These are phyloP conservation scores for Mesorhabditis belari DNA, from an alignment of 2,888 invertebrate species.

Conservation along the genomic window DNA sequence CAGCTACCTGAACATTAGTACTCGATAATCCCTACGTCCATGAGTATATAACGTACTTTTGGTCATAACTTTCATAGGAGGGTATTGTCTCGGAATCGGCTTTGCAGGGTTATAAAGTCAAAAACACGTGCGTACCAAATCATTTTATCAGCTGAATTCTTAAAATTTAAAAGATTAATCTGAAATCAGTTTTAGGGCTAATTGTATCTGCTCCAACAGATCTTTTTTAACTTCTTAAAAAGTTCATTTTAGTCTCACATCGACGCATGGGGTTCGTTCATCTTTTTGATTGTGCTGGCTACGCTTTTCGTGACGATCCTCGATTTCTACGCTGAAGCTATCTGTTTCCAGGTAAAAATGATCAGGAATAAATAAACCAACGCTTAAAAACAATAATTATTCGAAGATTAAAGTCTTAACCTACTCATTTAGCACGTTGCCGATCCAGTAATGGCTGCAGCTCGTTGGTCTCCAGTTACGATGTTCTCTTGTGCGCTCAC, in stretches of 20 bases:
- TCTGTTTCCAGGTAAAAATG: conserved; percentile 42
- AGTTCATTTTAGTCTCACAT: background rate
- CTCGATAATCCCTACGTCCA: too few relatives aligned
- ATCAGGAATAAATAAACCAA: background rate
- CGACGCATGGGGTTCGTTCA: background rate
- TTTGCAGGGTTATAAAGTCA: too few relatives aligned
- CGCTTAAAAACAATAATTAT: background rate
- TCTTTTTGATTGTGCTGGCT: conserved; percentile 48
- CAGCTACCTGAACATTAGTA: too few relatives aligned
- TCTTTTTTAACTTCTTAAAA: too few relatives aligned
- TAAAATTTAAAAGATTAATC: too few relatives aligned
- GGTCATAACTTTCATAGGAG: too few relatives aligned
- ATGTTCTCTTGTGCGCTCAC: conserved; percentile 54
- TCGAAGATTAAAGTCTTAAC: background rate
- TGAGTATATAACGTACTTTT: too few relatives aligned
- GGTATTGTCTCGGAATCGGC: too few relatives aligned
- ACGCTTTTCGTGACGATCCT: conserved; percentile 56
- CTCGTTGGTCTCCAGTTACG: conserved; percentile 55
- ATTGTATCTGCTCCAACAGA: too few relatives aligned
- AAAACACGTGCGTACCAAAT: too few relatives aligned
- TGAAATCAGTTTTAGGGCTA: too few relatives aligned
- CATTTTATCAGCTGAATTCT: too few relatives aligned
- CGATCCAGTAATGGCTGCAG: conserved; percentile 47
- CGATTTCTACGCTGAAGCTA: conserved; percentile 58
- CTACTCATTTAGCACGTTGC: conserved; percentile 39